A percentile compares a stretch with the other conserved stretches of the same genome.
Evolutionary conservation across 2,888 invertebrate species (phyloP).

Genomic region (Mayetiola destructor): DNA sequence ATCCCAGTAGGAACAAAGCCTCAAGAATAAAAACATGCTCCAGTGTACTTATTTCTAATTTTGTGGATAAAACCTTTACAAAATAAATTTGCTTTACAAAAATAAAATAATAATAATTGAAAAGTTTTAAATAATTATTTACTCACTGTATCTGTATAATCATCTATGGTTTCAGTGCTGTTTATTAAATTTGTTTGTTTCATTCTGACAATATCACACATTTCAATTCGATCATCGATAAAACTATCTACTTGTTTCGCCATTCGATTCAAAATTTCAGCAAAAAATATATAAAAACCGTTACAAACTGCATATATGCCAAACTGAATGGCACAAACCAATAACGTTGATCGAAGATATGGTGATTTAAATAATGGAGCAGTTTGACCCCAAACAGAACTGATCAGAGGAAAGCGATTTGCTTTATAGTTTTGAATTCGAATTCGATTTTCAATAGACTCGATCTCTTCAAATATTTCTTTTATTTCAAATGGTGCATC

Average conservation of each 20-base stretch:
- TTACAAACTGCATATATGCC: conserved; percentile 28
- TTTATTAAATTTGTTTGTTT: not conserved
- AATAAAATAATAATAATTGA: not conserved
- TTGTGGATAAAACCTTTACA: conserved; percentile 22
- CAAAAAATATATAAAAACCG: conserved; percentile 32
- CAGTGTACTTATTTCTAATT: conserved; percentile 26
- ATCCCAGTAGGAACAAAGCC: conserved; percentile 25
- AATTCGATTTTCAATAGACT: conserved; percentile 6
- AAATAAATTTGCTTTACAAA: not conserved
- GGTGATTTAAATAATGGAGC: conserved; percentile 27
- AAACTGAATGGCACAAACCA: conserved; percentile 29
- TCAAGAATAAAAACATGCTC: conserved; percentile 26
- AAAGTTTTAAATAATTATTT: not conserved
- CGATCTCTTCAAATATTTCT: not conserved
- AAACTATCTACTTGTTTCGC: conserved; percentile 26
- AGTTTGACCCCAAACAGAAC: conserved; percentile 30
- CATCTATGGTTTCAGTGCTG: no score
- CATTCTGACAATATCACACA: conserved; percentile 21
- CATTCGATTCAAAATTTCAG: conserved; percentile 29
- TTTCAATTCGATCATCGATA: conserved; percentile 24
- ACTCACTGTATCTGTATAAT: not conserved
- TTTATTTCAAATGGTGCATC: conserved; percentile 20
- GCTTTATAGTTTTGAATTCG: conserved; percentile 16
- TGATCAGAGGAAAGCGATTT: conserved; percentile 18
- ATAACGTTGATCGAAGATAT: conserved; percentile 25